Evolutionary conservation across 2,797 vertebrate genomes (phyloP).

Genomic region (Melopsittacus undulatus): DNA sequence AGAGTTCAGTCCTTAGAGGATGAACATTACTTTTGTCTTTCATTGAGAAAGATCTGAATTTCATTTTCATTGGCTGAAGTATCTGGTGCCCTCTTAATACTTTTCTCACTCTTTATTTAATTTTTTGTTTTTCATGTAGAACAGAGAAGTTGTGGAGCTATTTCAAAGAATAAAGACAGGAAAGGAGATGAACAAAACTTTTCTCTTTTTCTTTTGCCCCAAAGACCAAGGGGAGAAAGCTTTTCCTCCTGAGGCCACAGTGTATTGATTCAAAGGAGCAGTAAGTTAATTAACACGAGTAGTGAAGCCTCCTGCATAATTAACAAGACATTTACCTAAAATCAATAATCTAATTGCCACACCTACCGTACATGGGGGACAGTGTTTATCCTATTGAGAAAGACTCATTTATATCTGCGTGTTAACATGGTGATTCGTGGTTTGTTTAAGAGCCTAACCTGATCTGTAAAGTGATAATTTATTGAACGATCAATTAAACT

Average conservation of each 20-base stretch:
- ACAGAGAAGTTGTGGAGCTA: neutral
- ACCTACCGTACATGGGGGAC: conserved; percentile 76
- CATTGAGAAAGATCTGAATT: neutral
- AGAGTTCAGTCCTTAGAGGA: neutral
- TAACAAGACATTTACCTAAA: conserved; percentile 86
- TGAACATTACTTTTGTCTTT: neutral
- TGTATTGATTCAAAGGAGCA: conserved; percentile 82
- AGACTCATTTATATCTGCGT: conserved; percentile 77
- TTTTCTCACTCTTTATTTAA: neutral
- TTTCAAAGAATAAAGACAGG: neutral
- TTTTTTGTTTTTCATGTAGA: neutral
- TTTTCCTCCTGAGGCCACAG: conserved; percentile 69
- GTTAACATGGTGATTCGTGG: conserved; percentile 79
- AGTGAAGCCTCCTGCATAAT: conserved; percentile 84
- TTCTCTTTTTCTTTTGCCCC: neutral
- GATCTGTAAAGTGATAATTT: conserved; percentile 84
- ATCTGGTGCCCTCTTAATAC: neutral
- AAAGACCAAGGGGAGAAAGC: conserved; percentile 9
- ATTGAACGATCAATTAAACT: conserved; percentile 82
- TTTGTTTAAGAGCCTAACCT: conserved; percentile 77
- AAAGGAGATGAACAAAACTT: neutral
- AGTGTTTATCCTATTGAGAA: conserved; percentile 77
- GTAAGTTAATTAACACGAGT: conserved; percentile 84
- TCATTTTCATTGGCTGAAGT: neutral
- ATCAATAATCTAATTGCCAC: conserved; percentile 88